A percentile compares a stretch with the other conserved stretches of the same genome.
phyloP scores from a whole-genome alignment of 2,797 vertebrate species.

The Characodon lateralis region DNA sequence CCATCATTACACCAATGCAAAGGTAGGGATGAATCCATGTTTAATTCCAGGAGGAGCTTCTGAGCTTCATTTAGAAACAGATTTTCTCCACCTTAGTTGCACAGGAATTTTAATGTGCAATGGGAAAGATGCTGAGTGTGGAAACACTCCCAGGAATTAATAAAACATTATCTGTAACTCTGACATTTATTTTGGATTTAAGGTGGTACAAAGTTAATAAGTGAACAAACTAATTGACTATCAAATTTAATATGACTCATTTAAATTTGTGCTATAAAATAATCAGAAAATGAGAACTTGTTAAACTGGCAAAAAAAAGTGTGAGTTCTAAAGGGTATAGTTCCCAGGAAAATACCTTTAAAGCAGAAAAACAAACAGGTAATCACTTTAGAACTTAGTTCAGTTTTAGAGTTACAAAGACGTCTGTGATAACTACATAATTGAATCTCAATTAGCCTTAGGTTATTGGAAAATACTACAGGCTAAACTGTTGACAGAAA shows the following conservation, averaged over 20 bases:
- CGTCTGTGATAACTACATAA: background rate
- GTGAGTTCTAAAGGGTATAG: background rate
- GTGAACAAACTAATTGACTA: conserved; percentile 11
- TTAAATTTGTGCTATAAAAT: background rate
- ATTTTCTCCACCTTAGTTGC: conserved; percentile 38
- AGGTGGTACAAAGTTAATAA: background rate
- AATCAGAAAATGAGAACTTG: background rate
- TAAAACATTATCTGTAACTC: conserved; percentile 29
- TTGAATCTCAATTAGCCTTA: background rate
- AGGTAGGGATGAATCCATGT: conserved; percentile 33
- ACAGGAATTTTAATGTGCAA: conserved; percentile 45
- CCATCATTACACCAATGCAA: conserved; percentile 40
- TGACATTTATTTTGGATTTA: conserved; percentile 22
- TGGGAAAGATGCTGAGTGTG: conserved; percentile 20
- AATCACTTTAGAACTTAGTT: background rate
- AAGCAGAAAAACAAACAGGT: background rate
- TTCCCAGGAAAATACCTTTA: background rate
- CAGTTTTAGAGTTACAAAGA: background rate
- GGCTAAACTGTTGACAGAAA: background rate
- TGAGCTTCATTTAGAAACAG: conserved; percentile 36
- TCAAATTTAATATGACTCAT: background rate
- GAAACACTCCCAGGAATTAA: conserved; percentile 36
- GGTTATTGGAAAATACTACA: background rate
- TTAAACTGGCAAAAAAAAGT: background rate
- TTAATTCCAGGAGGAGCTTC: conserved; percentile 24